These are phyloP conservation scores for Stenolophus ochropezus DNA, from an alignment of 2,888 invertebrate genomes.

Conservation along the genomic window DNA sequence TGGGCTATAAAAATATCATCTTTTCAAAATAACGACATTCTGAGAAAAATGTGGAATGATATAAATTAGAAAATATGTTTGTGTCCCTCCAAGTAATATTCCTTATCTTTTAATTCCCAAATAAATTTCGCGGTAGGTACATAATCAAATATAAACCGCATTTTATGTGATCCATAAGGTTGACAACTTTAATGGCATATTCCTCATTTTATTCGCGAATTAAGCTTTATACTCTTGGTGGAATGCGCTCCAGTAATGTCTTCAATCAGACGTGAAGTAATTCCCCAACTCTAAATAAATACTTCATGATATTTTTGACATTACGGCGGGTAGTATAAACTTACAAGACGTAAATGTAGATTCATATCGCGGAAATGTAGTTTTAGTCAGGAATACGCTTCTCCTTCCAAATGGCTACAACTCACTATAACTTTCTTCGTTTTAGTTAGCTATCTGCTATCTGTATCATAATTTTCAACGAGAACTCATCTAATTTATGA, in stretches of 20 bases:
- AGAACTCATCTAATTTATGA: neutral
- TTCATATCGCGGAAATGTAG: neutral
- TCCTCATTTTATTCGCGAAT: constrained; percentile 48
- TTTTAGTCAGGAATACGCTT: neutral
- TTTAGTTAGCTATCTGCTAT: neutral
- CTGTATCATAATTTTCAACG: neutral
- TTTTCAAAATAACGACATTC: constrained; percentile 30
- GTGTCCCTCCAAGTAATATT: constrained; percentile 19
- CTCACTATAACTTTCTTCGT: neutral
- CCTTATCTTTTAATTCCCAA: constrained; percentile 51
- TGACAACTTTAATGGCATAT: constrained; percentile 47
- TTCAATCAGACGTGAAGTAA: constrained; percentile 37
- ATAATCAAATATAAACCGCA: constrained; percentile 52
- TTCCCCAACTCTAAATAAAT: constrained; percentile 35
- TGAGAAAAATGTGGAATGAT: constrained; percentile 36
- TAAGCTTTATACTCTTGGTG: constrained; percentile 14
- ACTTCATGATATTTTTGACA: constrained; percentile 28
- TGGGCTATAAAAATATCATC: constrained; percentile 43
- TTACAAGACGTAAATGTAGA: neutral
- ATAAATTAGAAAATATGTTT: constrained; percentile 53
- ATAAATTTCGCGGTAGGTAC: constrained; percentile 51
- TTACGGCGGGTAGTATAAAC: neutral
- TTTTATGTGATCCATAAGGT: constrained; percentile 44
- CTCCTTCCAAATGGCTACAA: neutral
- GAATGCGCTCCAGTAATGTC: constrained; percentile 17